Evolutionary conservation across 1,140 invertebrate genomes (phyloP), one percentile per base, ranked within the genome.

Genomic region (Cydia amplana): DNA sequence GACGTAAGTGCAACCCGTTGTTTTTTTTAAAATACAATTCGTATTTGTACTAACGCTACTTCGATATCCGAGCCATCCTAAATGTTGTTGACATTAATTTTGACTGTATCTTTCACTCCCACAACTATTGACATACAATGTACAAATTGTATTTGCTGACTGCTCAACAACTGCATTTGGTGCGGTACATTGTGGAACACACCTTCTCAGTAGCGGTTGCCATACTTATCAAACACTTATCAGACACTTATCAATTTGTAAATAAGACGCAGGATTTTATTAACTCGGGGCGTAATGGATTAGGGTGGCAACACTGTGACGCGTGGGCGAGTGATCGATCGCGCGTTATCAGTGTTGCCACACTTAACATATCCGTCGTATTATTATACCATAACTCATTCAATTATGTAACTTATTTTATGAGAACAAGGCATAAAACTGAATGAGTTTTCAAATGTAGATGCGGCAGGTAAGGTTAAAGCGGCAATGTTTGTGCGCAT

Each of bases 261-360:
- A 88, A 88, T 87, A 88, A 83, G 80, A 73, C 72, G 20, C 40
- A 73, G 43, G 72, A 51, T 82, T 87, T 88, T 87, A 86, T 88
- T 86, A 88, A 87, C 79, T 86, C 84, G 83, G 83, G 78, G 82
- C 82, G 83, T 85, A 88, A 88, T 87, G 82, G 85, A 87, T 88
- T 86, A 84, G 79, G 79, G 65, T 70, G 65, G 65, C 65, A 36
- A 36, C 64, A 81, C 75, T 81, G 25, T 76, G 79, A 81, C 82
- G 84, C 82, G 78, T 85, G 80, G 81, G 77, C 64, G 64, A 74
- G 79, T 87, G 87, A 88, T 88, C 73, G 85, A 88, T 88, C 74
- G 78, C 75, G n/a, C 23, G 67, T 80, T 84, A 81, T 86, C 81
- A 77, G 32, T 70, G 65, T 70, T 70, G 55, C 55, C 55, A 60